These are phyloP conservation scores for Eilema sororculum DNA, from an alignment of 2,888 invertebrate genomes.

Conservation along the genomic window DNA sequence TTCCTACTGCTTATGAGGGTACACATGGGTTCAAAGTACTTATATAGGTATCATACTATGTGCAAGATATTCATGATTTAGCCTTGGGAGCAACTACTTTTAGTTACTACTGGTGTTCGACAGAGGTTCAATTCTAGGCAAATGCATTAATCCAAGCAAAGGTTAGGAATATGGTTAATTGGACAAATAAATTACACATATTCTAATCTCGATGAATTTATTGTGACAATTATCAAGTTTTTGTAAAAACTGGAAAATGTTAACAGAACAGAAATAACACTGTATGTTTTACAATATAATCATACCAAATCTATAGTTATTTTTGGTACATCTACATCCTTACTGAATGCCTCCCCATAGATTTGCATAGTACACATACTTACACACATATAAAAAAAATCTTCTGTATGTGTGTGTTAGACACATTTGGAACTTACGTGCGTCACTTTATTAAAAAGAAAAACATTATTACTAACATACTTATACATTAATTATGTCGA, in stretches of 20 bases:
- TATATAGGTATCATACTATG: too few relatives aligned
- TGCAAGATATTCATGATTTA: background rate
- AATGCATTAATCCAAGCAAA: background rate
- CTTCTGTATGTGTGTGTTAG: too few relatives aligned
- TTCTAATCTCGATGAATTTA: slow-evolving; percentile 8
- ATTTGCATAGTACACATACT: too few relatives aligned
- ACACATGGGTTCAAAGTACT: background rate
- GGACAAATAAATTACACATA: slow-evolving; percentile 14
- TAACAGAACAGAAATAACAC: background rate
- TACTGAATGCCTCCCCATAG: too few relatives aligned
- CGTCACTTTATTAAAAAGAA: too few relatives aligned
- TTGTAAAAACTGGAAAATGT: background rate
- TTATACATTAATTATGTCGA: too few relatives aligned
- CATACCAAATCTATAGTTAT: background rate
- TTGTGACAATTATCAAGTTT: slow-evolving; percentile 25
- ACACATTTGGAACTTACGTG: too few relatives aligned
- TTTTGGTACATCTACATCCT: background rate
- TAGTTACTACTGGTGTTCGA: background rate
- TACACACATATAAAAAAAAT: too few relatives aligned
- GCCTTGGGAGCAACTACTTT: background rate
- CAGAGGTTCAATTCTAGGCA: background rate
- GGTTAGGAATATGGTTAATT: background rate
- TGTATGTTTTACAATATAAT: background rate
- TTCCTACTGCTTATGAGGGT: background rate
- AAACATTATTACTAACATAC: too few relatives aligned